A percentile compares a stretch with the other conserved stretches of the same genome.
Conservation (phyloP, 2,888 invertebrate species). For the Bhutanitis thaidina region DNA sequence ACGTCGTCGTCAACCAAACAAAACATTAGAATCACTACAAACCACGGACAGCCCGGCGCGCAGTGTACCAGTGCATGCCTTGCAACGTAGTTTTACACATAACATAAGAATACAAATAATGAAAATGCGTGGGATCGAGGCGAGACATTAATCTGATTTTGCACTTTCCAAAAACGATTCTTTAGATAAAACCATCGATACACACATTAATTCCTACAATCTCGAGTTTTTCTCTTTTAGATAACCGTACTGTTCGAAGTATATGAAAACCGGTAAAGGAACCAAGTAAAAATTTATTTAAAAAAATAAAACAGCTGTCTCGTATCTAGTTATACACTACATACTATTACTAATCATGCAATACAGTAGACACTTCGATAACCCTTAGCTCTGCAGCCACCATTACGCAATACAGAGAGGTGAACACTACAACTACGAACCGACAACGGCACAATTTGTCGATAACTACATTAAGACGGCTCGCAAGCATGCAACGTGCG, state of each 20-base stretch:
- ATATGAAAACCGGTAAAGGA: conserved; percentile 12
- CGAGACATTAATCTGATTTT: neutral
- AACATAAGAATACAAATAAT: neutral
- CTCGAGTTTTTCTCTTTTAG: neutral
- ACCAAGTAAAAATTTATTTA: conserved; percentile 26
- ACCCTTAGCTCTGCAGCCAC: neutral
- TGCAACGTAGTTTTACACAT: neutral
- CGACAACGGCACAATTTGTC: conserved; percentile 39
- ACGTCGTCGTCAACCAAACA: conserved; percentile 39
- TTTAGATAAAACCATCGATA: conserved; percentile 8
- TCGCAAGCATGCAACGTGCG: conserved; percentile 50
- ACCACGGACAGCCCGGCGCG: neutral
- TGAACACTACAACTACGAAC: conserved; percentile 37
- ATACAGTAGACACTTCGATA: neutral
- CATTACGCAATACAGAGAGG: conserved; percentile 8
- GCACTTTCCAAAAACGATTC: neutral
- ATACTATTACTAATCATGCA: conserved; percentile 21
- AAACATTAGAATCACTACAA: conserved; percentile 23
- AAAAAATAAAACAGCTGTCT: conserved; percentile 28
- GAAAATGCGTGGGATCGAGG: neutral
- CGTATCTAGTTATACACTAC: conserved; percentile 26
- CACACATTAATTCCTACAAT: conserved; percentile 12
- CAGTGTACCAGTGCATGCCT: neutral
- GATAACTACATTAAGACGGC: conserved; percentile 34
- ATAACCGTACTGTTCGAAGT: neutral